A percentile compares a stretch with the other conserved stretches of the same genome.
Evolutionary conservation across 2,113 vertebrate genomes (phyloP).

Genomic region (Himantopus leucocephalus): DNA sequence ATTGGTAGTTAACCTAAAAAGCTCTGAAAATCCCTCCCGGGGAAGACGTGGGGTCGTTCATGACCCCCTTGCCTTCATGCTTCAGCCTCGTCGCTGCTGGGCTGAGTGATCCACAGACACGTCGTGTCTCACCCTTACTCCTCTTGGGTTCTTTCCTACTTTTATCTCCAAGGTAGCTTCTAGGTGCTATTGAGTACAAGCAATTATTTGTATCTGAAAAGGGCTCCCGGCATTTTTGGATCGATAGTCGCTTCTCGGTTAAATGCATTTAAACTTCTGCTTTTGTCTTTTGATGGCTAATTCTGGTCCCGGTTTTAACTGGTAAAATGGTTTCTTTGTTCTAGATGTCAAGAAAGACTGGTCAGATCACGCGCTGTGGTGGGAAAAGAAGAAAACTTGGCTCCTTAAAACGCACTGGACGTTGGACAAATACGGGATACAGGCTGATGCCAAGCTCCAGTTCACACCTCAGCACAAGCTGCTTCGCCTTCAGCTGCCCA

Average conservation of each 20-base stretch:
- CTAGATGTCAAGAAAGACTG: conserved; percentile 98
- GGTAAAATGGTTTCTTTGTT: conserved; percentile 15
- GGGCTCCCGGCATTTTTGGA: neutral
- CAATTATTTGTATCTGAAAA: neutral
- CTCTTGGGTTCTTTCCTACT: neutral
- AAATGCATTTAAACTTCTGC: neutral
- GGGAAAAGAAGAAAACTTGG: conserved; percentile 99
- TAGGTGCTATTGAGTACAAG: neutral
- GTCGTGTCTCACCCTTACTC: neutral
- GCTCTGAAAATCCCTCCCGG: neutral
- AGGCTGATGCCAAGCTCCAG: conserved; percentile 93
- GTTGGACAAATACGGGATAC: conserved; percentile 97
- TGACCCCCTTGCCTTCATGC: neutral
- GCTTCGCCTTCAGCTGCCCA: conserved; percentile 95
- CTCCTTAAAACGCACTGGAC: conserved; percentile 98
- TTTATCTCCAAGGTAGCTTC: neutral
- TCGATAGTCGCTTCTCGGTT: accelerated
- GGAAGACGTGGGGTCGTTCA: accelerated
- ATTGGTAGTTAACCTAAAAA: neutral
- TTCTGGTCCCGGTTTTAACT: neutral
- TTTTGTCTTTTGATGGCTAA: neutral
- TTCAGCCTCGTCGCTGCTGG: accelerated
- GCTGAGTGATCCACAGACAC: neutral
- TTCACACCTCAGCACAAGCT: conserved; percentile 98
- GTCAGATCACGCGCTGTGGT: conserved; percentile 98